Evolutionary conservation across 2,113 vertebrate genomes (phyloP).

Genomic region (Hippocampus guttulatus): DNA sequence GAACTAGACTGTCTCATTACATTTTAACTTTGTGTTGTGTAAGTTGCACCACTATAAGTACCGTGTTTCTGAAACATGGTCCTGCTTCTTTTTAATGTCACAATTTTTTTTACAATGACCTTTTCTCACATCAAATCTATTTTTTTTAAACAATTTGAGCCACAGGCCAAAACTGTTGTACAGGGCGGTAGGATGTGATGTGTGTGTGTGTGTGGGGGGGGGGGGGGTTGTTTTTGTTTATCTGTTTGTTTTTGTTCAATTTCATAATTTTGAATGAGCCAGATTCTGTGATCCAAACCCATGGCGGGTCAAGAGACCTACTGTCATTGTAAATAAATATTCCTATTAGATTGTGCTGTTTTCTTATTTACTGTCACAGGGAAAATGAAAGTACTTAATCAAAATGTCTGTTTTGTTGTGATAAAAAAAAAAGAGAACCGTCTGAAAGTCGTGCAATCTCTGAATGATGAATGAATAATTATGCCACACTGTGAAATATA

Average conservation of each 20-base stretch:
- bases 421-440: background rate
- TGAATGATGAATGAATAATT: background rate
- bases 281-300: background rate
- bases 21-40: background rate
- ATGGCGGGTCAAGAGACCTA: constrained; percentile 14
- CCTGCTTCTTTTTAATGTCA: background rate
- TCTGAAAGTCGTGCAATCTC: background rate
- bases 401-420: background rate
- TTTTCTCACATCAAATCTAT: background rate
- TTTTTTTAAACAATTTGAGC: background rate
- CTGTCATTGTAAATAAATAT: constrained; percentile 33
- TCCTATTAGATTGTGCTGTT: background rate
- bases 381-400: background rate
- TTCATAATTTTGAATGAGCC: background rate
- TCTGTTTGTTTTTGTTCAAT: background rate
- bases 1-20: constrained; percentile 3
- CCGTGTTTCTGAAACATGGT: background rate
- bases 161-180: background rate
- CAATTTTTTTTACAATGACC: background rate
- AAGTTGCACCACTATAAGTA: background rate
- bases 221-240: background rate
- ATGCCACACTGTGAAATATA: background rate
- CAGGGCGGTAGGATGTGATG: background rate
- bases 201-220: background rate
- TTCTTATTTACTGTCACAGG: background rate